Conservation (phyloP, 2,113 vertebrate species). For the Butorides virescens region DNA sequence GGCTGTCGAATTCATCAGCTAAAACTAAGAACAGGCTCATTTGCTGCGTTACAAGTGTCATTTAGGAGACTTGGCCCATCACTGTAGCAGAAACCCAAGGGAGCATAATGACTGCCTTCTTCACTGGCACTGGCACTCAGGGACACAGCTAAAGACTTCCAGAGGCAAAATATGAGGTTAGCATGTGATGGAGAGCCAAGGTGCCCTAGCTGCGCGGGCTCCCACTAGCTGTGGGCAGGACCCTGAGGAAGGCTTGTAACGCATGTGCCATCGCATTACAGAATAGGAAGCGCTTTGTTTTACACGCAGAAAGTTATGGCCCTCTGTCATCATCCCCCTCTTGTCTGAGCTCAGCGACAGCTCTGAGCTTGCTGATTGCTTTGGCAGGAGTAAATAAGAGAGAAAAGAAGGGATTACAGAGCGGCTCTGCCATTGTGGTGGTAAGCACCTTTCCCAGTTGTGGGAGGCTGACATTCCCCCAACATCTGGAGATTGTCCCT, state of each 20-base stretch:
- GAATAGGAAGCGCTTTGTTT: conserved; percentile 23
- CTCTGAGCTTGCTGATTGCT: conserved; percentile 31
- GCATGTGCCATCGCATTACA: background rate
- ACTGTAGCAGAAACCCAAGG: background rate
- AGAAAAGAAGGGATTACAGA: background rate
- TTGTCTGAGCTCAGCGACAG: background rate
- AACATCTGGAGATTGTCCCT: background rate
- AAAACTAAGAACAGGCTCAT: background rate
- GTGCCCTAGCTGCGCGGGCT: background rate
- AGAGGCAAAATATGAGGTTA: conserved; percentile 9
- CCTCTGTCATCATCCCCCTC: background rate
- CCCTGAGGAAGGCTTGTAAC: background rate
- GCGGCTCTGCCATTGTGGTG: background rate
- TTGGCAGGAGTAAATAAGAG: conserved; percentile 1
- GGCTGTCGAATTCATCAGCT: conserved; percentile 3
- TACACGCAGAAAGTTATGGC: background rate
- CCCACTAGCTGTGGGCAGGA: background rate
- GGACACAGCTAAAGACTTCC: background rate
- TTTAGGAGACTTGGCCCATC: background rate
- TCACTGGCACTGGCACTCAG: background rate
- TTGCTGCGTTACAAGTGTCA: background rate
- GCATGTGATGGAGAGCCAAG: background rate
- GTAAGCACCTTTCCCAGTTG: background rate
- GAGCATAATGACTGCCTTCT: background rate
- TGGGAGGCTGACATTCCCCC: background rate